Conservation (phyloP, 2,888 invertebrate genomes). For the Sisyra terminalis region DNA sequence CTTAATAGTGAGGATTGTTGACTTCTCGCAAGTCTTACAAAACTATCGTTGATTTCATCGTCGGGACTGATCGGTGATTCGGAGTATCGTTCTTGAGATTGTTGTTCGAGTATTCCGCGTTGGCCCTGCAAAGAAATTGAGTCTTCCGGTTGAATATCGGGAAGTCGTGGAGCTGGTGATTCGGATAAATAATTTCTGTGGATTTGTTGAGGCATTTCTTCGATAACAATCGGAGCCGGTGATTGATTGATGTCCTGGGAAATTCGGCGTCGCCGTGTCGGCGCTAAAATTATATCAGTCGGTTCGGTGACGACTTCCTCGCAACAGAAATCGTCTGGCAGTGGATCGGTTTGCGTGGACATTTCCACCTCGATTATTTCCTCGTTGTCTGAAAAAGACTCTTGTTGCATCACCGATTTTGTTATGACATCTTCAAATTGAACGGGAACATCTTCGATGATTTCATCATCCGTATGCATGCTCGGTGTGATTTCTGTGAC, state of each 20-base stretch:
- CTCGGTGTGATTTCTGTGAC: background rate
- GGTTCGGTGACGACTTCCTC: conserved; percentile 34
- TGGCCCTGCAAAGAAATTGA: too few relatives aligned
- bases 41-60: conserved; percentile 2
- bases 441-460: conserved; percentile 7
- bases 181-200: too few relatives aligned
- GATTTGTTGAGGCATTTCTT: too few relatives aligned
- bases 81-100: background rate
- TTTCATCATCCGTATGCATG: background rate
- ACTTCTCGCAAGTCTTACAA: conserved; percentile 5
- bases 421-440: background rate
- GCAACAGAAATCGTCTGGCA: conserved; percentile 60
- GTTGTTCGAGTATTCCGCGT: background rate
- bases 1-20: conserved; percentile 1
- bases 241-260: conserved; percentile 9
- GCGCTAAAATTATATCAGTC: conserved; percentile 18
- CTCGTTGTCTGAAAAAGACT: conserved; percentile 15
- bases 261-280: conserved; percentile 11
- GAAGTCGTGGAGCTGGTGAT: too few relatives aligned
- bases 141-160: too few relatives aligned
- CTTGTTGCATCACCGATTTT: background rate
- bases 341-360: conserved; percentile 71
- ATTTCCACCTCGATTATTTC: conserved; percentile 49
- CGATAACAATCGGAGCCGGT: background rate
- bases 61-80: background rate